A percentile compares a stretch with the other conserved stretches of the same genome.
Conservation (phyloP, 2,888 invertebrate genomes). For the Nephrotoma flavescens region DNA sequence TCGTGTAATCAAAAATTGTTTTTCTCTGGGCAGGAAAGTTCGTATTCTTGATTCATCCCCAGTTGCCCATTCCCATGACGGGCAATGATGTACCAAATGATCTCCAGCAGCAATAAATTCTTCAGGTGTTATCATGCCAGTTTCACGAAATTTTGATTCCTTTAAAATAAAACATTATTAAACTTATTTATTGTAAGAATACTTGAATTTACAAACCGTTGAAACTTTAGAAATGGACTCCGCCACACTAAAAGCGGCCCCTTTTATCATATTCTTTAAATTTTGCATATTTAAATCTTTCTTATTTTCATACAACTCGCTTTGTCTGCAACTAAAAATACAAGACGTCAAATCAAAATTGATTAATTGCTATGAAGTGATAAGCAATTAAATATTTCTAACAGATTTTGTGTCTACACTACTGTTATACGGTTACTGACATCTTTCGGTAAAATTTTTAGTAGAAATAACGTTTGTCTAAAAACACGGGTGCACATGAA, state of each 20-base stretch:
- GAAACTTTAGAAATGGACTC: conserved; percentile 92
- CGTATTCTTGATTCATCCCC: conserved; percentile 85
- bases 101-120: conserved; percentile 99
- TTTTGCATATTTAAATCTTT: conserved; percentile 62
- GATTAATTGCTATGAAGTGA: neutral
- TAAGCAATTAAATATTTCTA: neutral
- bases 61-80: conserved; percentile 95
- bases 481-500: no score
- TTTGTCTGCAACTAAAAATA: neutral
- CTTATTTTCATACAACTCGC: neutral
- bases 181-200: neutral
- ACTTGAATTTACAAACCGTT: conserved; percentile 46
- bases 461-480: no score
- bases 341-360: neutral
- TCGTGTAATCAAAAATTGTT: conserved; percentile 92
- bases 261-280: conserved; percentile 89
- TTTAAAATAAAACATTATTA: neutral
- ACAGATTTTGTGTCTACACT: neutral
- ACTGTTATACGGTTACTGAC: neutral
- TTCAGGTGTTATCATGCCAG: conserved; percentile 95
- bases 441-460: neutral
- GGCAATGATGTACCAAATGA: conserved; percentile 96
- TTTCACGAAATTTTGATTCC: conserved; percentile 96
- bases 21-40: conserved; percentile 78
- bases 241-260: conserved; percentile 88